Evolutionary conservation across 2,113 vertebrate genomes (phyloP).

Genomic region (Menidia beryllina): DNA sequence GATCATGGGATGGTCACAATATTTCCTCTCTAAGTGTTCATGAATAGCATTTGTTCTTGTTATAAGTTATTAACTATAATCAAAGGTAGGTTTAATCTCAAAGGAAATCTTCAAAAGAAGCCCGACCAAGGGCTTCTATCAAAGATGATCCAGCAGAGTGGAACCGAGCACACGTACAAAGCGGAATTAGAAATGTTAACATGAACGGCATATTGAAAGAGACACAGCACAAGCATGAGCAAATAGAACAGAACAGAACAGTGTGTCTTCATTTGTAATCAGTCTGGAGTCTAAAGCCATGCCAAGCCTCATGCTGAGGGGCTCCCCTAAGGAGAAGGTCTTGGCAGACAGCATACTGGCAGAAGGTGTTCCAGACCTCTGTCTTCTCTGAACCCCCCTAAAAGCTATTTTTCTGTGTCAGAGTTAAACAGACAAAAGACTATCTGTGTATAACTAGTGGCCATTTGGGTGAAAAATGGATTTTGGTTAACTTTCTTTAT

Average conservation of each 20-base stretch:
- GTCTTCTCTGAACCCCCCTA: slow-evolving; percentile 19
- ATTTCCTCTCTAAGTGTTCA: too few species aligned
- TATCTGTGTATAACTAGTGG: slow-evolving; percentile 2
- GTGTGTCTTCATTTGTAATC: slow-evolving; percentile 71
- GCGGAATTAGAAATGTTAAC: slow-evolving; percentile 35
- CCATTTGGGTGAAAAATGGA: slow-evolving; percentile 1
- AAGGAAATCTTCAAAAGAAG: background rate
- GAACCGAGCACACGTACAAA: slow-evolving; percentile 4
- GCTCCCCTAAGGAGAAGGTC: slow-evolving; percentile 64
- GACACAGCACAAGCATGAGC: slow-evolving; percentile 29
- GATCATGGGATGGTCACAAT: too few species aligned
- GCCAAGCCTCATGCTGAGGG: slow-evolving; percentile 58
- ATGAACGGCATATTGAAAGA: slow-evolving; percentile 26
- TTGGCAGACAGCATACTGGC: slow-evolving; percentile 66
- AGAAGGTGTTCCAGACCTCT: slow-evolving; percentile 71
- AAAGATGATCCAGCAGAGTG: background rate
- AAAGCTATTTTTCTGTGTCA: slow-evolving; percentile 14
- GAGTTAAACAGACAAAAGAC: slow-evolving; percentile 28
- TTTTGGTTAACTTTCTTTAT: background rate
- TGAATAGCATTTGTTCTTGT: too few species aligned
- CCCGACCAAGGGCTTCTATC: background rate
- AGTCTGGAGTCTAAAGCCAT: slow-evolving; percentile 43
- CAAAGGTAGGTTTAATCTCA: background rate
- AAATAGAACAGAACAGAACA: slow-evolving; percentile 51
- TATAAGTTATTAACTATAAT: background rate